phyloP scores from a whole-genome alignment of 2,797 vertebrate species.

The Garrulus glandarius region DNA sequence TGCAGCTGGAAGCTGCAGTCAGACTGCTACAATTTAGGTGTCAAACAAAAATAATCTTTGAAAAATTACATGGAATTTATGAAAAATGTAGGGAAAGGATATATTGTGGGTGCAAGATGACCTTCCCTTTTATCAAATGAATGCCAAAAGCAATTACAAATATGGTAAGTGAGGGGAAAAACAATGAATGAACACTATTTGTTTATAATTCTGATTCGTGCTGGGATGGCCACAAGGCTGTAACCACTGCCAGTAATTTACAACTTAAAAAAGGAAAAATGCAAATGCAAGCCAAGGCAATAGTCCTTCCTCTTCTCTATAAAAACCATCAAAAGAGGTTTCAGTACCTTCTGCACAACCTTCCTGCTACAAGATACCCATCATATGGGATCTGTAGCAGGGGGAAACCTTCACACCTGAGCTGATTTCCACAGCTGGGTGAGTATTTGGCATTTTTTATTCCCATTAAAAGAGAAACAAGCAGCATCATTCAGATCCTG shows the following conservation, averaged over 20 bases:
- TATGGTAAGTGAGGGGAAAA: not conserved
- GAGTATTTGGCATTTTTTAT: not conserved
- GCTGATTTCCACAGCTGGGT: not conserved
- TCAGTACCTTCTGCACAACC: not conserved
- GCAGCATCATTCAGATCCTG: not conserved
- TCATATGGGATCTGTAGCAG: rapidly evolving
- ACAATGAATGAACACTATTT: not conserved
- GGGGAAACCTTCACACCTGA: not conserved
- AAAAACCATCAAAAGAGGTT: not conserved
- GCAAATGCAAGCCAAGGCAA: not conserved
- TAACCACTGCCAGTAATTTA: not conserved
- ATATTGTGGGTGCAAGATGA: not conserved
- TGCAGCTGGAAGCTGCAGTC: not conserved
- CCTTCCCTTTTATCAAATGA: not conserved
- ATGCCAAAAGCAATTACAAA: not conserved
- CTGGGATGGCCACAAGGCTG: not conserved
- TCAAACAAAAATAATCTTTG: not conserved
- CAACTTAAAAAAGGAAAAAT: not conserved
- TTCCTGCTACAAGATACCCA: not conserved
- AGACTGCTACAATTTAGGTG: not conserved
- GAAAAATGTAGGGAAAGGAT: not conserved
- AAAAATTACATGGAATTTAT: not conserved
- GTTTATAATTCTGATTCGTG: not conserved
- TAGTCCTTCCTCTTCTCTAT: not conserved
- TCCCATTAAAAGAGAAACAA: not conserved